Conservation (phyloP, 2,797 vertebrate genomes). For the Urosaurus nigricauda region DNA sequence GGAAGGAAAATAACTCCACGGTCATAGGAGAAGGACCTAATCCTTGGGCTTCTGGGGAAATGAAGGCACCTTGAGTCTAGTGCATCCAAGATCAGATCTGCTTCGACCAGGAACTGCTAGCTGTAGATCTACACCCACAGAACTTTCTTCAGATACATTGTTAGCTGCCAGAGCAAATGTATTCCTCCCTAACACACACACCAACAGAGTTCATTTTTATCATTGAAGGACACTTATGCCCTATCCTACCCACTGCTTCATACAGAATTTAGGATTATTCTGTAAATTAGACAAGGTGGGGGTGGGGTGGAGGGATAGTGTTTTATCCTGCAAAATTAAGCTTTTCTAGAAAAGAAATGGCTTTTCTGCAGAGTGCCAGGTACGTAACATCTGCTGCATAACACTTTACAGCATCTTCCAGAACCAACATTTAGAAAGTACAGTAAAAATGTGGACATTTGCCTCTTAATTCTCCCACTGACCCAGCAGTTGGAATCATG, state of each 20-base stretch:
- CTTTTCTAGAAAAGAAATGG: background rate
- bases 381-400: background rate
- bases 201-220: background rate
- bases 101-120: background rate
- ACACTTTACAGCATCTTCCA: background rate
- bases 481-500: too few relatives aligned
- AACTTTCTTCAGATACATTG: background rate
- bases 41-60: background rate
- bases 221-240: background rate
- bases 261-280: background rate
- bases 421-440: background rate
- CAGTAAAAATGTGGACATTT: background rate
- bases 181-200: background rate
- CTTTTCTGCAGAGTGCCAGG: background rate
- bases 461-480: background rate
- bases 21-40: too few relatives aligned
- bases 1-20: background rate
- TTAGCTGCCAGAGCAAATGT: background rate
- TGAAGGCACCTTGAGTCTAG: background rate
- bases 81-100: background rate
- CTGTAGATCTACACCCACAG: too few relatives aligned
- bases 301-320: background rate
- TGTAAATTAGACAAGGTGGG: background rate
- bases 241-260: background rate
- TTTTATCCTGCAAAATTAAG: background rate